phyloP scores from a whole-genome alignment of 2,113 vertebrate species.

The Phainopepla nitens region DNA sequence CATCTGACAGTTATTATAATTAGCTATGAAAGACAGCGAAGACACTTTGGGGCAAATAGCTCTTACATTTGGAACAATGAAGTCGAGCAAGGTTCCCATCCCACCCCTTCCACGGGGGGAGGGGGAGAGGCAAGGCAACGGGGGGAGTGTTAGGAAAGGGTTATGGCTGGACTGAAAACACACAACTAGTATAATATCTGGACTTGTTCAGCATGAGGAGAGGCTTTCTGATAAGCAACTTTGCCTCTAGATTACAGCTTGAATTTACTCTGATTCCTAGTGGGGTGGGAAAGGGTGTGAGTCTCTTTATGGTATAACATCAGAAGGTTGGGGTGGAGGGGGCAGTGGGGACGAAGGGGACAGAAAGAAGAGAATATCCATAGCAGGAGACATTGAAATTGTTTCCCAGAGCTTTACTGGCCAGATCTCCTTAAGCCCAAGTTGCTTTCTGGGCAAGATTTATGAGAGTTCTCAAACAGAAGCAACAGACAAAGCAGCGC shows the following conservation, averaged over 20 bases:
- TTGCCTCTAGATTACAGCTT: slow-evolving; percentile 27
- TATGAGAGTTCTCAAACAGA: slow-evolving; percentile 69
- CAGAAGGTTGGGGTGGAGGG: slow-evolving; percentile 1
- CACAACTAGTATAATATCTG: background rate
- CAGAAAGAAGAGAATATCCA: slow-evolving; percentile 48
- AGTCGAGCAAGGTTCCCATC: slow-evolving; percentile 69
- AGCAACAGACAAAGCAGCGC: slow-evolving; percentile 64
- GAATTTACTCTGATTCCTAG: slow-evolving; percentile 24
- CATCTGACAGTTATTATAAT: slow-evolving; percentile 87
- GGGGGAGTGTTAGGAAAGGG: background rate
- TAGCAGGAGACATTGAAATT: background rate
- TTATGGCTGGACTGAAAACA: slow-evolving; percentile 30
- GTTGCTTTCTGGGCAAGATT: slow-evolving; percentile 67
- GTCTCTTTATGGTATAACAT: slow-evolving; percentile 18
- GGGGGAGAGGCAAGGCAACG: background rate
- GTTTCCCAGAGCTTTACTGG: slow-evolving; percentile 23
- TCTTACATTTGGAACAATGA: slow-evolving; percentile 74
- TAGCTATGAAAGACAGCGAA: slow-evolving; percentile 67
- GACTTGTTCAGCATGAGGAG: background rate
- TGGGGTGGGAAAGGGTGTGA: slow-evolving; percentile 64
- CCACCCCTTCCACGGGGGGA: slow-evolving; percentile 51
- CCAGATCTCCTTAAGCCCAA: slow-evolving; percentile 26
- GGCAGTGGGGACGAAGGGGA: background rate
- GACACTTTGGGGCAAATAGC: slow-evolving; percentile 76
- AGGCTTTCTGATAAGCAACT: slow-evolving; percentile 47